Base-by-base conservation (phyloP, 2,888 invertebrate genomes). In the Perdita meconis region DNA sequence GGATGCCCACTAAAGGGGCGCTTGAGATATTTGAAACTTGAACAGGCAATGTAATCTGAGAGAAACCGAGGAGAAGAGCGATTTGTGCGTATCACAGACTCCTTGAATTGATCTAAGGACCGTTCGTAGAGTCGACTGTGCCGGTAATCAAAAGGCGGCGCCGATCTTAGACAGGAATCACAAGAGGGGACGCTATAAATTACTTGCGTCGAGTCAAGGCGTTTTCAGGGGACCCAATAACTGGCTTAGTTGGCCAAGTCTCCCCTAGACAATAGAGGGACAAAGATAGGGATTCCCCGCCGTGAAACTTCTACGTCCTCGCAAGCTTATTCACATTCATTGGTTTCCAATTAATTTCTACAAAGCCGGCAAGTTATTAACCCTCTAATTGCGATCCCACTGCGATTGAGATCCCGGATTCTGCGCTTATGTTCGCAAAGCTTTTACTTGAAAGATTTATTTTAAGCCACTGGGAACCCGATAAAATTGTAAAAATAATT, bases 301-400 rank as follows among this genome's bases (percentile, higher is more conserved):
- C 61, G 78, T 83, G 81, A 72, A 86, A 84, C 81, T 87, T 84
- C 80, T 80, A 75, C 85, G 81, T 83, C 81, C 82, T 76, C 80
- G 85, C 86, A 86, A 85, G 87, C 89, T 89, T 87, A 89, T 89
- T 89, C 87, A 84, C 88, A 90, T 90, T 90, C 90, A 90, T 90
- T 88, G 88, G 87, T 88, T 90, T 88, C 88, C 90, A 90, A 90
- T 90, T 90, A 90, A 88, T 89, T 88, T 85, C 87, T 84, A 87
- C 87, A 88, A 88, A 89, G 87, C 84, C 83, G 78, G 76, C 79
- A 83, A 89, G 86, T 90, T 90, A 90, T 90, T 85, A 87, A 89
- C 84, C 86, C 84, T 84, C 89, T 90, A 90, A 90, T 90, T 90
- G 87, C 86, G 77, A 78, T 13, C 80, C 82, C 74, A 56, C 38